A percentile compares a stretch with the other conserved stretches of the same genome.
Conservation (phyloP, 53 echinoderm and acorn worm species). For the Temnopleurus reevesii region DNA sequence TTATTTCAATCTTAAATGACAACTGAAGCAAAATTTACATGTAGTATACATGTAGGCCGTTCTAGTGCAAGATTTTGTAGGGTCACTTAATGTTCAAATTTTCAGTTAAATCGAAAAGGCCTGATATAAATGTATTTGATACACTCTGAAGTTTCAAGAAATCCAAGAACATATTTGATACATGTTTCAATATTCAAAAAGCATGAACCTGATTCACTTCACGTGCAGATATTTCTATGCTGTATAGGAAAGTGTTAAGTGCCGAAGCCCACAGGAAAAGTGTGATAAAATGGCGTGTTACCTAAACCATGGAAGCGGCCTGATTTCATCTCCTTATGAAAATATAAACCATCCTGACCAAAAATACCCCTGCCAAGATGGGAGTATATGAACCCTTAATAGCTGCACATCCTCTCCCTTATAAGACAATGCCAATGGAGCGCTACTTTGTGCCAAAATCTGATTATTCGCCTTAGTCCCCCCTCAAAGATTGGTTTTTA, state of each 20-base stretch:
- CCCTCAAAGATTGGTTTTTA: background rate
- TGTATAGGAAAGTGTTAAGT: background rate
- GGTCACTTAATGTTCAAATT: too few relatives aligned
- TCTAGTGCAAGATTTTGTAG: too few relatives aligned
- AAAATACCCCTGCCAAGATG: slow-evolving; percentile 26
- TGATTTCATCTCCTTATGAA: slow-evolving; percentile 42
- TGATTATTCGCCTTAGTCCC: slow-evolving; percentile 5
- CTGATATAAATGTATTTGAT: too few relatives aligned
- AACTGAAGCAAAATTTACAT: too few relatives aligned
- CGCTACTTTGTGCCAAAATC: slow-evolving; percentile 42
- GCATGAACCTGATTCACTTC: background rate
- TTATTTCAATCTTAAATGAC: too few relatives aligned
- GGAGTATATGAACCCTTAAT: slow-evolving; percentile 26
- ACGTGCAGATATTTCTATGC: background rate
- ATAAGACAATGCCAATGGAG: slow-evolving; percentile 13
- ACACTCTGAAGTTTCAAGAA: too few relatives aligned
- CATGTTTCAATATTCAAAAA: background rate
- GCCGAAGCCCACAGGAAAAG: slow-evolving; percentile 16
- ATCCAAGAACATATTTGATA: too few relatives aligned
- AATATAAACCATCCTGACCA: slow-evolving; percentile 43
- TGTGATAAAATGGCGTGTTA: slow-evolving; percentile 25
- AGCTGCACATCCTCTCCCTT: slow-evolving; percentile 11
- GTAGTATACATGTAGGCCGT: too few relatives aligned
- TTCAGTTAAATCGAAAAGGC: too few relatives aligned
- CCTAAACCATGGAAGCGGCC: slow-evolving; percentile 3